Evolutionary conservation across 2,113 vertebrate genomes (phyloP).

Genomic region (Myotis brandtii): DNA sequence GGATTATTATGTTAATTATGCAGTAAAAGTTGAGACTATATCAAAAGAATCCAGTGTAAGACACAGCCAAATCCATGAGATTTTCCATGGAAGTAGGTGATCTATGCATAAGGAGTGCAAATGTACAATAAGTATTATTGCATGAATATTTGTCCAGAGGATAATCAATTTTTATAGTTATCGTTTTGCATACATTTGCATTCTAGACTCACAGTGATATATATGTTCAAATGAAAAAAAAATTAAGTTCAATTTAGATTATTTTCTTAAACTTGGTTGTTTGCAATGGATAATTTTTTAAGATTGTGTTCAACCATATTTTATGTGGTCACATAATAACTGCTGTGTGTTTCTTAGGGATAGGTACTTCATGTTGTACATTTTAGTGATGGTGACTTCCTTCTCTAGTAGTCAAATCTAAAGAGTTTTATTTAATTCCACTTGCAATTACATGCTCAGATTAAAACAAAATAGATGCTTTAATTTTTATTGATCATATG

Average conservation of each 20-base stretch:
- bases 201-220: not conserved
- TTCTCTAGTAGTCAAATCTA: not conserved
- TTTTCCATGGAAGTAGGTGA: not conserved
- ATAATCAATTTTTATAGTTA: conserved; percentile 13
- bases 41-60: not conserved
- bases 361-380: not conserved
- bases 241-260: not conserved
- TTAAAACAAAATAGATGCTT: not conserved
- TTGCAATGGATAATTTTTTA: not conserved
- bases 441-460: not conserved
- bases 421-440: not conserved
- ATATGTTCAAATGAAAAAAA: not conserved
- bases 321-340: not conserved
- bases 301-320: not conserved
- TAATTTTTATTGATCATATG: not conserved
- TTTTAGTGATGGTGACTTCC: not conserved
- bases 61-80: not conserved
- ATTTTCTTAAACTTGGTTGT: not conserved
- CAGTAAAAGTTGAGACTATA: not conserved
- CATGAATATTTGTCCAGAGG: not conserved
- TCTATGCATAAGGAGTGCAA: not conserved
- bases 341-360: not conserved
- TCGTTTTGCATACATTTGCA: conserved; percentile 50
- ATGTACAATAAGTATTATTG: not conserved
- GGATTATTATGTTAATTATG: not conserved